Evolutionary conservation across 2,888 invertebrate genomes (phyloP), one percentile per base, ranked within the genome.

Genomic region (Drosophila paramelanica): DNA sequence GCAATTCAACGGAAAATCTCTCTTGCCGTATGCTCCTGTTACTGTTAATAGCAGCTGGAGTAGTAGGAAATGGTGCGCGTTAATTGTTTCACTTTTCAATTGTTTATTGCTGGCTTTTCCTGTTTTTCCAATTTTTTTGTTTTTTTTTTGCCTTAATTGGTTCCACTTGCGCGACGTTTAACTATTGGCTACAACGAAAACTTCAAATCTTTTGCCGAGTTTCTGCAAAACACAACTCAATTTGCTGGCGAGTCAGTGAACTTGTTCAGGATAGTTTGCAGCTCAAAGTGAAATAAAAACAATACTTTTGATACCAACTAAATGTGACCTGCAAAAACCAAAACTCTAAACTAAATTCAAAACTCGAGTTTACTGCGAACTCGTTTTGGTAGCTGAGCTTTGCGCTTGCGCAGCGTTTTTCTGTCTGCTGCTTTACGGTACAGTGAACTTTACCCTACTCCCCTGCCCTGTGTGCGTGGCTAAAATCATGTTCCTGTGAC

Each of bases 401-500:
- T 80, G 82, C 82, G 83, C 85, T 71, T 82, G 83, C 82, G 85
- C 83, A 79, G 67, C 81, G 69, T 77, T 82, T 72, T 78, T 82
- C 72, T 78, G 62, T 77, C 74, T 55, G 57, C 52, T 58, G 77
- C 79, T 85, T 89, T 84, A 87, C 85, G 85, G 85, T 86, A 86
- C 85, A 89, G 77, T 86, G 88, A 86, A 84, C 85, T 70, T 58
- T 67, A 55, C 70, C 69, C 77, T 13, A 20, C 43, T 43, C 20
- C 13, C 6, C 7, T n/a, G 46, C 41, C 56, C 69, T 42, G 25
- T 58, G 25, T 58, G 50, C 39, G 58, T 14, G 39, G n/a, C 53
- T 50, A 39, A 81, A 83, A 64, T 79, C 83, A 73, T 88, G 80
- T 88, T 83, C 83, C 88, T 88, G 86, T 83, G 61, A 84, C 76